Evolutionary conservation across 2,797 vertebrate species (phyloP).

Genomic region (Myripristis jacobus): DNA sequence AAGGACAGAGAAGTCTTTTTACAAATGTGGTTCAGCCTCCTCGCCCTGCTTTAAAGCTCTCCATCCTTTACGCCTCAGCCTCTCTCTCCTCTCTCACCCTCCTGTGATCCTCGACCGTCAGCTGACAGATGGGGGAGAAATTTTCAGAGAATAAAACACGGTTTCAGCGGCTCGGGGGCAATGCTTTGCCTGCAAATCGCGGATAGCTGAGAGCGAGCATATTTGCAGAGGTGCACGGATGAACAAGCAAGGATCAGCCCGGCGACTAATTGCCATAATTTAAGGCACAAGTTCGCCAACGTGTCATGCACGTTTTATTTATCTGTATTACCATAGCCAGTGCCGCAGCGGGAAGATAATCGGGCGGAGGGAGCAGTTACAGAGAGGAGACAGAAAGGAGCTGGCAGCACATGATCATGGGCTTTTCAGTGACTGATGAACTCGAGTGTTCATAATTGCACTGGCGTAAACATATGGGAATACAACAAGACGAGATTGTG

Average conservation of each 20-base stretch:
- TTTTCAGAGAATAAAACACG: constrained; percentile 48
- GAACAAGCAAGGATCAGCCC: constrained; percentile 50
- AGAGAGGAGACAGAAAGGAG: constrained; percentile 53
- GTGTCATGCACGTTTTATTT: constrained; percentile 62
- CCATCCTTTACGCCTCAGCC: constrained; percentile 62
- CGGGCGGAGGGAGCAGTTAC: constrained; percentile 78
- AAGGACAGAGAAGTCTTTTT: constrained; percentile 56
- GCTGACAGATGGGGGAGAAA: constrained; percentile 28
- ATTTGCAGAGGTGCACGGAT: constrained; percentile 43
- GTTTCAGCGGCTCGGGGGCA: constrained; percentile 51
- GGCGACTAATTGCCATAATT: constrained; percentile 67
- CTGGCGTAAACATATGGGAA: constrained; percentile 79
- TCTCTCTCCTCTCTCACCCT: constrained; percentile 52
- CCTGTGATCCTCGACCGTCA: constrained; percentile 43
- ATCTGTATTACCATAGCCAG: constrained; percentile 65
- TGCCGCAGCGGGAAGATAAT: constrained; percentile 81
- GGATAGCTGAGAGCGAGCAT: constrained; percentile 44
- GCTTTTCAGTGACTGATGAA: constrained; percentile 74
- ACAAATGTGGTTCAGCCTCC: constrained; percentile 52
- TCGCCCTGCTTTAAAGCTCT: constrained; percentile 60
- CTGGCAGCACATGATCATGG: constrained; percentile 76
- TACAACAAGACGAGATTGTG: constrained; percentile 74
- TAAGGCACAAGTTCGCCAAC: constrained; percentile 72
- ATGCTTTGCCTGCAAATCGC: constrained; percentile 68
- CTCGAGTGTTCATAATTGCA: constrained; percentile 68